Evolutionary conservation across 2,797 vertebrate genomes (phyloP).

Genomic region (Falco peregrinus): DNA sequence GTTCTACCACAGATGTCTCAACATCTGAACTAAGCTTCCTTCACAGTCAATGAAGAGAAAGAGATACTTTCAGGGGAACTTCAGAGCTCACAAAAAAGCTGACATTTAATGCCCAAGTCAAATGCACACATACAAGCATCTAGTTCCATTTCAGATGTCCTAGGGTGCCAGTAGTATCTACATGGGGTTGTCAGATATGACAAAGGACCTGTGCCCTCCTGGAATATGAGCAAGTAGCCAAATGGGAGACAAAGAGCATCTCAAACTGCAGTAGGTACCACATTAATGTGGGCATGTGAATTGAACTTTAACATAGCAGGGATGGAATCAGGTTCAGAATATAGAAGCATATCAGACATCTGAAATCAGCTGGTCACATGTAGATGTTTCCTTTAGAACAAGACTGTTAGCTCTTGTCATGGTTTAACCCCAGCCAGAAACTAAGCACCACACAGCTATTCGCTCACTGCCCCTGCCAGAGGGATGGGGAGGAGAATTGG

Average conservation of each 20-base stretch:
- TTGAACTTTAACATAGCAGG: neutral
- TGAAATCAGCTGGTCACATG: neutral
- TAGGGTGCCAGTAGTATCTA: neutral
- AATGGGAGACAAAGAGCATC: neutral
- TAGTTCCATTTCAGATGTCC: neutral
- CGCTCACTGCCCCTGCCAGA: no score
- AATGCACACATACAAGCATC: neutral
- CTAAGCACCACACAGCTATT: no score
- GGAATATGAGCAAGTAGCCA: neutral
- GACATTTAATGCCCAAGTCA: neutral
- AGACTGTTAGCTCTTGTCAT: neutral
- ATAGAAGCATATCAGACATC: neutral
- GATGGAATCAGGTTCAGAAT: neutral
- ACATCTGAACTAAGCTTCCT: neutral
- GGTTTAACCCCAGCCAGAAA: no score
- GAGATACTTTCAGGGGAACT: neutral
- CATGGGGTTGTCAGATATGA: neutral
- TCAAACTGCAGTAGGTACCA: neutral
- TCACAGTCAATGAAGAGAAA: neutral
- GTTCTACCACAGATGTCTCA: neutral
- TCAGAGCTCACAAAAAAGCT: neutral
- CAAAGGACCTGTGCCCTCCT: neutral
- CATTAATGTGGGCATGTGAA: neutral
- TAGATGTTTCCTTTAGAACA: neutral
- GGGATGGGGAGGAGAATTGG: no score